Percentiles rank a stretch among this genome's conserved stretches.
Conservation (phyloP, 2,113 vertebrate species). For the Xenotilapia flavipinnis region DNA sequence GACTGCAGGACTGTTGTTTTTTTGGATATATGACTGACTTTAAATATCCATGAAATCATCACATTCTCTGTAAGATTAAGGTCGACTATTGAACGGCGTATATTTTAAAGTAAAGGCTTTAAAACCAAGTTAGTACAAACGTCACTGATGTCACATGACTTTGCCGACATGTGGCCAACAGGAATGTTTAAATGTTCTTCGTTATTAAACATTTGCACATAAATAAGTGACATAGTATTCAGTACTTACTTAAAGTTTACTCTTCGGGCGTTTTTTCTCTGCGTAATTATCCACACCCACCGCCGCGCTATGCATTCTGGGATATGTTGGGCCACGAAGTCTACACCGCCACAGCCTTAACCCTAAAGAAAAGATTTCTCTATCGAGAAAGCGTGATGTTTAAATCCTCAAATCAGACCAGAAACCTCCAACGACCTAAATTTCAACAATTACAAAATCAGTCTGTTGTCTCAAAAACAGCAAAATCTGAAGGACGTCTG, state of each 20-base stretch:
- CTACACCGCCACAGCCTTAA: rapidly evolving
- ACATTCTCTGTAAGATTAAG: too few species aligned
- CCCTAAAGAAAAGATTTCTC: not conserved
- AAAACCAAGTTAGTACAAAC: not conserved
- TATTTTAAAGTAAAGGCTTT: too few species aligned
- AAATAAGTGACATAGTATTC: rapidly evolving
- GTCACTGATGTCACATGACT: rapidly evolving
- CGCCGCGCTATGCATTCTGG: too few species aligned
- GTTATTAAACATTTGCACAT: rapidly evolving
- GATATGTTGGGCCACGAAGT: too few species aligned
- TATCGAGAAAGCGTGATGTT: not conserved
- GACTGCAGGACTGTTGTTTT: too few species aligned
- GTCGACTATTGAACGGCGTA: rapidly evolving
- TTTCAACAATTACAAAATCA: not conserved
- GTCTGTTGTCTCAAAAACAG: not conserved
- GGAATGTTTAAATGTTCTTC: not conserved
- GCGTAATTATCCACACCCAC: too few species aligned
- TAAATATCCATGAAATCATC: too few species aligned
- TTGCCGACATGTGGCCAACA: not conserved
- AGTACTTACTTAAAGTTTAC: too few species aligned
- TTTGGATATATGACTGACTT: too few species aligned
- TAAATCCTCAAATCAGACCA: not conserved
- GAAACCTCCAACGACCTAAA: rapidly evolving
- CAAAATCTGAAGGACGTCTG: rapidly evolving
- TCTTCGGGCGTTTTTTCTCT: rapidly evolving